These are phyloP conservation scores for Tympanoctomys barrerae DNA, from an alignment of 2,797 vertebrate genomes.

Conservation along the genomic window DNA sequence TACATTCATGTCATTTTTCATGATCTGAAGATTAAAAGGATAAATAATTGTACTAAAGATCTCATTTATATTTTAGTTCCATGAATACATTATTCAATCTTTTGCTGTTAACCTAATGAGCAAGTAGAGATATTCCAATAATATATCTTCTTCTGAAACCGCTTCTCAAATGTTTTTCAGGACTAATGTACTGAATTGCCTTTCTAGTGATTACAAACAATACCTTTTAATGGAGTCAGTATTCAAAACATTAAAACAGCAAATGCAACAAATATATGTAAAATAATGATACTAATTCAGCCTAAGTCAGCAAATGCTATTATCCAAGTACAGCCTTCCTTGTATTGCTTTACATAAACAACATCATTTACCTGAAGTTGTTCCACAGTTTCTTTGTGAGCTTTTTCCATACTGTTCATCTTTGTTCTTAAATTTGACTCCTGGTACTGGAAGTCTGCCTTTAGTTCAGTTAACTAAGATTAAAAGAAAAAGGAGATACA, in stretches of 20 bases:
- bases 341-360: background rate
- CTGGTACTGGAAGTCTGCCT: constrained; percentile 99
- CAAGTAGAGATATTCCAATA: background rate
- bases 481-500: constrained; percentile 74
- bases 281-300: background rate
- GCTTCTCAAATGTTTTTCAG: constrained; percentile 27
- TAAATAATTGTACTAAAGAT: constrained; percentile 2
- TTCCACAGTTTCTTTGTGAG: constrained; percentile 98
- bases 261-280: constrained; percentile 32
- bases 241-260: constrained; percentile 45
- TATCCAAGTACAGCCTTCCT: background rate
- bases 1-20: background rate
- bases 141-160: background rate
- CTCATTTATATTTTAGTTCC: background rate
- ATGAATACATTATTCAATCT: background rate
- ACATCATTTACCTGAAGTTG: constrained; percentile 93
- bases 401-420: constrained; percentile 99
- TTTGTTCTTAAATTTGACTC: constrained; percentile 98
- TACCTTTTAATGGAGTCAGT: constrained; percentile 2
- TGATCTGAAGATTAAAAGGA: background rate
- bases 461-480: constrained; percentile 95
- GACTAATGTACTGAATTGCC: constrained; percentile 21
- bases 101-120: constrained; percentile 6
- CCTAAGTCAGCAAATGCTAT: constrained; percentile 15
- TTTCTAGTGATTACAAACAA: constrained; percentile 48